phyloP scores from a whole-genome alignment of 2,797 vertebrate species.

The Potorous gilbertii region DNA sequence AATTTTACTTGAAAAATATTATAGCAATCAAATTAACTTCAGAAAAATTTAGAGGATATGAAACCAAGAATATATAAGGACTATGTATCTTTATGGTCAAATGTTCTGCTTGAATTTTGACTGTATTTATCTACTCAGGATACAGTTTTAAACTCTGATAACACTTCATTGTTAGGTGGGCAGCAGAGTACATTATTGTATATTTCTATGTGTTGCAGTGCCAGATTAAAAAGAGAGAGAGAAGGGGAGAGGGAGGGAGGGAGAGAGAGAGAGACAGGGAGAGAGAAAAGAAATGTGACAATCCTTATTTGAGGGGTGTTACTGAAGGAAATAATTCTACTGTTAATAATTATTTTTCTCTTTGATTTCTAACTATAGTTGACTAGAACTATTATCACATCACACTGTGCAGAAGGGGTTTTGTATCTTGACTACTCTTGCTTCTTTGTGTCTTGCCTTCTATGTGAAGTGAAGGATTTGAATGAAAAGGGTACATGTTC shows the following conservation, averaged over 20 bases:
- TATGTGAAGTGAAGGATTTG: conserved; percentile 51
- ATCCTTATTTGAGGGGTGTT: background rate
- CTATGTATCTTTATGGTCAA: background rate
- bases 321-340: conserved; percentile 22
- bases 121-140: background rate
- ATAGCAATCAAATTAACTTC: background rate
- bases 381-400: conserved; percentile 26
- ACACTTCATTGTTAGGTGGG: background rate
- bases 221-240: background rate
- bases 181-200: background rate
- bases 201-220: background rate
- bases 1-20: background rate
- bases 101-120: background rate
- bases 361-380: conserved; percentile 10
- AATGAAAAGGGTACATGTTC: conserved; percentile 59
- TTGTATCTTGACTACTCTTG: background rate
- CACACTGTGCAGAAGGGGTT: conserved; percentile 9
- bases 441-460: conserved; percentile 12
- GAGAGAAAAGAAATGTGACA: background rate
- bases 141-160: background rate
- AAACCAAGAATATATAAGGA: background rate
- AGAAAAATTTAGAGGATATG: background rate
- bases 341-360: background rate
- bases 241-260: too few species aligned
- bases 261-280: too few species aligned